Base-by-base conservation (phyloP, 2,888 invertebrate genomes). In the Dryomyza anilis region DNA sequence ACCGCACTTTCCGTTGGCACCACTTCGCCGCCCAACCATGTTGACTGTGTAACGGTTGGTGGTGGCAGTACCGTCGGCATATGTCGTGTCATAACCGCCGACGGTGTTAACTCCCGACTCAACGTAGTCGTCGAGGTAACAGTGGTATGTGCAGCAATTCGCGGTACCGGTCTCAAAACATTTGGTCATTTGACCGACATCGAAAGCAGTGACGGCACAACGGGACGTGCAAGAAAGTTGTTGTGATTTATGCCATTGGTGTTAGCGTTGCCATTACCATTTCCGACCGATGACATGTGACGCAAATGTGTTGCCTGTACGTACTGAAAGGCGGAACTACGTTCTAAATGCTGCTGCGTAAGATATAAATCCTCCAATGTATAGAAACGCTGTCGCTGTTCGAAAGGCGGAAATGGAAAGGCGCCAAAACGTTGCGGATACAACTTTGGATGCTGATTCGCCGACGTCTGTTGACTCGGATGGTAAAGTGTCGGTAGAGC, bases 301-400 rank as follows among this genome's bases (percentile, higher is more conserved):
- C 78, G 65, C 66, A 79, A 64, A 66, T 80, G 77, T 43, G 79
- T 78, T 45, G 75, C 74, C 65, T 82, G 82, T 1, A 82, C 82
- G 50, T 83, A 84, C 60, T 83, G 83, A 71, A 83, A 83, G 39
- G 84, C 83, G 39, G 84, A 83, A 23, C 80, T 73, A 25, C 79
- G 78, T 65, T 83, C 83, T 64, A 81, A 67, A 2, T 81, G 81
- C 66, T 81, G 81, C 66, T 81, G 81, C 0, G 81, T 78, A 5
- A 83, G 72, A 70, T 84, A 84, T 14, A 84, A 71, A 29, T 83
- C 83, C 3, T 82, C 78, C 27, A 84, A 70, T 0, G 79, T 77
- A 65, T 83, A 81, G 69, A 83, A 78, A 10, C 81, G 74, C 65
- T 82, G 82, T 66, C 83, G 81, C 43, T 72, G 67, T 7, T 68